Evolutionary conservation across 2,797 vertebrate genomes (phyloP).

Genomic region (Rhincodon typus): DNA sequence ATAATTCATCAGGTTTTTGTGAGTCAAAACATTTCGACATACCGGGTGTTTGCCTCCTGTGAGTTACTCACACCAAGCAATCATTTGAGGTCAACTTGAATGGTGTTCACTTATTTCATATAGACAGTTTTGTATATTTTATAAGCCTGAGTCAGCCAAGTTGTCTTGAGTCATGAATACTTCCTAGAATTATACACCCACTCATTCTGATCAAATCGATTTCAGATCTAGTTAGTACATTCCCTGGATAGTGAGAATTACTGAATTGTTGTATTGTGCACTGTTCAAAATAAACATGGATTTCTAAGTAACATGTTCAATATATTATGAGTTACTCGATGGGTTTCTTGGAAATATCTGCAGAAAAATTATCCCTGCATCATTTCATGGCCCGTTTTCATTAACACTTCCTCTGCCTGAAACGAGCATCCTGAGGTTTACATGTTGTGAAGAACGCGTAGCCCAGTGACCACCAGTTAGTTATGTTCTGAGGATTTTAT

Average conservation of each 20-base stretch:
- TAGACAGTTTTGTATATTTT: neutral
- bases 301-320: neutral
- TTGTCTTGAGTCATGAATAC: conserved; percentile 11
- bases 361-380: neutral
- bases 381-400: neutral
- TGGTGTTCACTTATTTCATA: neutral
- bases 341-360: neutral
- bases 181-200: neutral
- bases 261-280: neutral
- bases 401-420: neutral
- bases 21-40: neutral
- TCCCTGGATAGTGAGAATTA: neutral
- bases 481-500: neutral
- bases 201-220: neutral
- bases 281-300: neutral
- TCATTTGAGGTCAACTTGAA: neutral
- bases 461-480: neutral
- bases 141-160: conserved; percentile 25
- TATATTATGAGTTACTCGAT: neutral
- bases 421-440: neutral
- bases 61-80: conserved; percentile 1
- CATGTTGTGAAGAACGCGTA: neutral
- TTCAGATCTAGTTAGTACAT: conserved; percentile 4
- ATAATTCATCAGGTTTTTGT: neutral
- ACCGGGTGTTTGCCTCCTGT: neutral